Base-by-base conservation (phyloP, 2,113 vertebrate species). In the Cephalopholis sonnerati region DNA sequence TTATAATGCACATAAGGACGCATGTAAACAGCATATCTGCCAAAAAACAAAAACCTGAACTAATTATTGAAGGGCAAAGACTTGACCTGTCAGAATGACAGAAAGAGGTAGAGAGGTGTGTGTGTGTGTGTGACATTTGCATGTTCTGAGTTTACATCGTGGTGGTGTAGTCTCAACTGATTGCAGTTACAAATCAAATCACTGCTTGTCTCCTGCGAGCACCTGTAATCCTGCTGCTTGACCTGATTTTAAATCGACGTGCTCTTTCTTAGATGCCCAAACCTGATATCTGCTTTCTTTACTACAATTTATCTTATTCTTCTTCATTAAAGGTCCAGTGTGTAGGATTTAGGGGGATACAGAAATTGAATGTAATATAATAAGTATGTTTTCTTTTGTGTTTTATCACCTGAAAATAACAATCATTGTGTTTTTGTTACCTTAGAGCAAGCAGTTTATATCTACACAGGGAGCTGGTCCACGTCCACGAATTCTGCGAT, bases 11-110 rank as follows among this genome's bases (percentile, higher is more conserved):
- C 32, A 8, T 44, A 7, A 1, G 27, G 7, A 27, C 5, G 27
- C 68, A 48, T 65, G 27, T 65, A 73, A 74, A 48, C 53, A 58
- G 29, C 57, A 68, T 20, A 48, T n/a, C 4, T 10, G 36, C 10
- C n/a, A 9, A 15, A 64, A 18, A n/a, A 58, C 12, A 53, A 32
- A 68, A 27, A 27, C 5, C 57, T 36, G 9, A 18, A 39, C 20
- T 50, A 27, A 58, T 39, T 51, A 65, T 16, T 74, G 53, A 67
- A 7, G 41, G 4, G 7, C 11, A 5, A 55, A 51, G 10, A 39
- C 53, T 2, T 20, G 48, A 32, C 13, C 36, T 48, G 48, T 27
- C 16, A 16, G 55, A 25, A 13, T 63, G 27, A 46, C 58, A 46
- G 67, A 20, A 69, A 41, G 39, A 36, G 36, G 36, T 36, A 7